phyloP scores from a whole-genome alignment of 2,888 invertebrate species.

The Acanthosepion pharaonis region DNA sequence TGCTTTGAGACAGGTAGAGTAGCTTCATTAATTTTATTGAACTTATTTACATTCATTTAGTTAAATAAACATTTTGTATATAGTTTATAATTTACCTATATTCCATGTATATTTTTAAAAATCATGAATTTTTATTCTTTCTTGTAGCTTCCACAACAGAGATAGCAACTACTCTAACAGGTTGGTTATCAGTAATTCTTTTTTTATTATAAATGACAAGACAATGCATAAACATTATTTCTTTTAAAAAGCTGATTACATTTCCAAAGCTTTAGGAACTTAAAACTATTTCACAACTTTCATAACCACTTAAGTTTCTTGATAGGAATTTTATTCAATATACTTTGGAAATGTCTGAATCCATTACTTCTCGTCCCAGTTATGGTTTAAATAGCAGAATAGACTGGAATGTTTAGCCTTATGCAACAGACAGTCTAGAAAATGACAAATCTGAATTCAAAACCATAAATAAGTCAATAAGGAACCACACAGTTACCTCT shows the following conservation, averaged over 20 bases:
- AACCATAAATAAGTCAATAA: no score
- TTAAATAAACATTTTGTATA: not conserved
- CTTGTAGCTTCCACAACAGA: not conserved
- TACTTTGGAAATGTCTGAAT: no score
- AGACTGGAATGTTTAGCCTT: no score
- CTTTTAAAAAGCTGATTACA: not conserved
- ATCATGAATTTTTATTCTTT: not conserved
- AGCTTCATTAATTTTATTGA: not conserved
- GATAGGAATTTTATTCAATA: no score
- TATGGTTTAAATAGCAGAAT: no score
- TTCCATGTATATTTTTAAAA: not conserved
- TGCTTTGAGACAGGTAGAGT: slow-evolving; percentile 37
- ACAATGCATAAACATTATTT: no score
- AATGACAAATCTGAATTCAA: no score
- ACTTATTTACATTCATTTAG: not conserved
- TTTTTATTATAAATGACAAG: not conserved
- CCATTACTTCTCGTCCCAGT: no score
- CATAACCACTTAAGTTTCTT: no score
- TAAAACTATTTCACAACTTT: no score
- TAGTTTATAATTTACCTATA: not conserved
- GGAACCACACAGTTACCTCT: no score
- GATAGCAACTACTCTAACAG: not conserved
- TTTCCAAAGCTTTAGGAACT: not conserved
- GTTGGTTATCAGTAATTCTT: not conserved
- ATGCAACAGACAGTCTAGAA: no score